Evolutionary conservation across 2,113 vertebrate genomes (phyloP), one percentile per base, ranked within the genome.

Genomic region (Ceratotherium simum): DNA sequence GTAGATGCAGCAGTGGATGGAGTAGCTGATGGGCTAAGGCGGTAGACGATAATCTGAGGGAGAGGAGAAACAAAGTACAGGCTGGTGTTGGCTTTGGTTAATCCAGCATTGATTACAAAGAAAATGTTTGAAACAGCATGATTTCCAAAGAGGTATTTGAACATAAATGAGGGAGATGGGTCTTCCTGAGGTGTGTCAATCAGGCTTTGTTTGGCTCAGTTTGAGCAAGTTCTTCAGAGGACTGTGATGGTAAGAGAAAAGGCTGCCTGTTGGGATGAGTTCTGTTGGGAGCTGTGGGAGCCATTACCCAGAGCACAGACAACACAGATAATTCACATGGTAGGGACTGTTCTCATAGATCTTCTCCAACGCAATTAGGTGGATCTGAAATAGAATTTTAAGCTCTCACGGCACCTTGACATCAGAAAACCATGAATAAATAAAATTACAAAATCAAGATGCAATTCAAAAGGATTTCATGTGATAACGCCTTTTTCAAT

Each of bases 401-500:
- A 95, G 39, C 78, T 91, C 36, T 80, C 79, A 70, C 33, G 96
- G 42, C 67, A 91, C 48, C 73, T 91, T 75, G 67, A 90, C 42
- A 86, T 81, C 48, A 79, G 90, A 93, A 84, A 89, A 80, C 29
- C 73, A 91, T 78, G 84, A 95, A 96, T 95, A 97, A 96, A 91
- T 95, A 97, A 91, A 97, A 97, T 96, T 80, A 60, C 46, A 79
- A 67, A 96, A 88, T 95, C 86, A 96, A 91, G 97, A 91, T 1
- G 11, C 58, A 97, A 81, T 97, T 97, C 70, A 23, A 88, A 95
- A 92, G 58, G 73, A 90, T 90, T 86, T 67, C 9, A 8, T 48
- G 82, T 83, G 51, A 91, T 95, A 80, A 93, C 85, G 64, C 31
- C 75, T 72, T 93, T 97, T 97, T 62, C 64, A 83, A 83, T 92